Evolutionary conservation across 2,888 invertebrate genomes (phyloP).

Genomic region (Microdon myrmicae): DNA sequence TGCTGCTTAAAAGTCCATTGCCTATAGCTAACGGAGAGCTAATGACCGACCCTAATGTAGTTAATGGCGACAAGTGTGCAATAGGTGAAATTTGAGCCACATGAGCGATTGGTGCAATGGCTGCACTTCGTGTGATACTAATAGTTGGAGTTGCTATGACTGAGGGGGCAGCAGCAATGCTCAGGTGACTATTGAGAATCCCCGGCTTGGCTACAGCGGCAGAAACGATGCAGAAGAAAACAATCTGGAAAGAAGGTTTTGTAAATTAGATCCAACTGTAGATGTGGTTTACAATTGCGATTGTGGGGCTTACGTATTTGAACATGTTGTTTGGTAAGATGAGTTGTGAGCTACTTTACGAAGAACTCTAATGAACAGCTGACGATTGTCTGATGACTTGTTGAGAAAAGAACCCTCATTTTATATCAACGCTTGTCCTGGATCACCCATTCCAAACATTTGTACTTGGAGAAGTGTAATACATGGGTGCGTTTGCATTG

Average conservation of each 20-base stretch:
- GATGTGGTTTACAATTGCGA: too few species aligned
- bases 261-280: background rate
- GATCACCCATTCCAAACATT: too few species aligned
- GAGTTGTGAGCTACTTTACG: too few species aligned
- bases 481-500: too few species aligned
- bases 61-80: too few species aligned
- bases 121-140: constrained; percentile 21
- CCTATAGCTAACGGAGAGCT: too few species aligned
- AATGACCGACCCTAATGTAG: too few species aligned
- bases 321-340: constrained; percentile 4
- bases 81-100: background rate
- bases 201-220: constrained; percentile 37
- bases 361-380: background rate
- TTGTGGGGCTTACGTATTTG: constrained; percentile 25
- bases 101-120: constrained; percentile 4
- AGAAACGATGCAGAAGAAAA: constrained; percentile 36
- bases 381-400: constrained; percentile 7
- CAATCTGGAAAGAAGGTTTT: constrained; percentile 5
- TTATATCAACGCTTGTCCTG: too few species aligned
- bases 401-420: background rate
- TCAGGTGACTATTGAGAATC: constrained; percentile 17
- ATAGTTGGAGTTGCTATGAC: constrained; percentile 18
- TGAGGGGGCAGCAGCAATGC: constrained; percentile 13
- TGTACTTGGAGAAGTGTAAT: too few species aligned
- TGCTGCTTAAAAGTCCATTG: too few species aligned